Conservation (phyloP, 2,797 vertebrate genomes). For the Pogoniulus pusillus region DNA sequence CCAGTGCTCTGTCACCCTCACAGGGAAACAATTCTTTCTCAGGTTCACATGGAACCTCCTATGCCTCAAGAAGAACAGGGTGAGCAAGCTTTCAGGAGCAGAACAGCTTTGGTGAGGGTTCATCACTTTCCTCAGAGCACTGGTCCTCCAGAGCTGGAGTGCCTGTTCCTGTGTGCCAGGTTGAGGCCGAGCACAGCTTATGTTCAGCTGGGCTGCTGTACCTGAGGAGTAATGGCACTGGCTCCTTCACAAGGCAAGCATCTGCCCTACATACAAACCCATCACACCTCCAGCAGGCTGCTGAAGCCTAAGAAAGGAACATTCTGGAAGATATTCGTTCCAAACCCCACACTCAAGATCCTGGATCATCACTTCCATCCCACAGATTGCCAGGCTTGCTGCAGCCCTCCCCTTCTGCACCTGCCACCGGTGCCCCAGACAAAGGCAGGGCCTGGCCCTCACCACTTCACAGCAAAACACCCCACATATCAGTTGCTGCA, state of each 20-base stretch:
- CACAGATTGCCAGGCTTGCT: not conserved
- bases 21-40: too few relatives aligned
- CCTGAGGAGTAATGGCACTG: not conserved
- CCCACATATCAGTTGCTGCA: not conserved
- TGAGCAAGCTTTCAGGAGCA: not conserved
- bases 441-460: not conserved
- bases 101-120: too few relatives aligned
- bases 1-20: too few relatives aligned
- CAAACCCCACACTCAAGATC: not conserved
- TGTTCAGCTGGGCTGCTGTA: not conserved
- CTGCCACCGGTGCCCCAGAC: not conserved
- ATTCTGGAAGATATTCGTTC: not conserved
- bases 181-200: not conserved
- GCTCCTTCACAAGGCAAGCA: too few relatives aligned
- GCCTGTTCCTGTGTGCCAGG: accelerated
- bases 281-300: not conserved
- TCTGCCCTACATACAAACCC: not conserved
- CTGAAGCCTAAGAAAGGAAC: not conserved
- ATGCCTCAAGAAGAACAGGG: too few relatives aligned
- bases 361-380: not conserved
- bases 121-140: accelerated
- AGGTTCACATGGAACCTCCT: too few relatives aligned
- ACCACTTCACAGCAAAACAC: not conserved
- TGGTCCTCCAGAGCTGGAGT: accelerated
- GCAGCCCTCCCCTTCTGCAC: not conserved